Evolutionary conservation across 23 tunicate genomes (phyloP).

Genomic region (Trididemnum miniatum): DNA sequence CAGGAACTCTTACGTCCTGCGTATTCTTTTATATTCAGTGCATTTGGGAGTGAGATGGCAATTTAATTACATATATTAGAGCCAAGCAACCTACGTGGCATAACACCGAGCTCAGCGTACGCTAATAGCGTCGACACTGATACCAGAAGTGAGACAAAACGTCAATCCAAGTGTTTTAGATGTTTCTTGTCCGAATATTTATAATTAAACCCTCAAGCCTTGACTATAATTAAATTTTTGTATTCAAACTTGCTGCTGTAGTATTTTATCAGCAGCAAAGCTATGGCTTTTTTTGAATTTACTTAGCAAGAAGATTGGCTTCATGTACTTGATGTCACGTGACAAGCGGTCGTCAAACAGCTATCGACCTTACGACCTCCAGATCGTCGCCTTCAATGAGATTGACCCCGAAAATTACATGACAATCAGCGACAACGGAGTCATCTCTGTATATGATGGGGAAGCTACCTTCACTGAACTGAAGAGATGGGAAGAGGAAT

Average conservation of each 20-base stretch:
- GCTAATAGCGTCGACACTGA: too few relatives aligned
- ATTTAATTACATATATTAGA: too few relatives aligned
- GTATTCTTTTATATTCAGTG: too few relatives aligned
- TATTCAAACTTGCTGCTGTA: background rate
- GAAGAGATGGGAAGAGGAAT: conserved; percentile 88
- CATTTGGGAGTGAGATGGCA: too few relatives aligned
- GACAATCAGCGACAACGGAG: conserved; percentile 71
- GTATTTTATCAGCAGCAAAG: too few relatives aligned
- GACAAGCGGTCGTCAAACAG: conserved; percentile 57
- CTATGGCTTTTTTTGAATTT: background rate
- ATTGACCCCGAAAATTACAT: conserved; percentile 58
- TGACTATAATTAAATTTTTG: background rate
- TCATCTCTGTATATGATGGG: conserved; percentile 52
- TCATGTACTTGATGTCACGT: conserved; percentile 78
- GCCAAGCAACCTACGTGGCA: too few relatives aligned
- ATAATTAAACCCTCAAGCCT: background rate
- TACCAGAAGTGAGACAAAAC: too few relatives aligned
- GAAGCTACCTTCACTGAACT: conserved; percentile 78
- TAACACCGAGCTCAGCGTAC: too few relatives aligned
- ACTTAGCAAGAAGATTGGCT: conserved; percentile 74
- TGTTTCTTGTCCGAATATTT: too few relatives aligned
- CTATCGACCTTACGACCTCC: conserved; percentile 79
- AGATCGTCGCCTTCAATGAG: conserved; percentile 55
- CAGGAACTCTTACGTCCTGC: too few relatives aligned
- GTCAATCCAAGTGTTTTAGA: too few relatives aligned